Percentiles rank a stretch among this genome's conserved stretches.
phyloP scores from a whole-genome alignment of 2,797 vertebrate genomes.

The Crenichthys baileyi region DNA sequence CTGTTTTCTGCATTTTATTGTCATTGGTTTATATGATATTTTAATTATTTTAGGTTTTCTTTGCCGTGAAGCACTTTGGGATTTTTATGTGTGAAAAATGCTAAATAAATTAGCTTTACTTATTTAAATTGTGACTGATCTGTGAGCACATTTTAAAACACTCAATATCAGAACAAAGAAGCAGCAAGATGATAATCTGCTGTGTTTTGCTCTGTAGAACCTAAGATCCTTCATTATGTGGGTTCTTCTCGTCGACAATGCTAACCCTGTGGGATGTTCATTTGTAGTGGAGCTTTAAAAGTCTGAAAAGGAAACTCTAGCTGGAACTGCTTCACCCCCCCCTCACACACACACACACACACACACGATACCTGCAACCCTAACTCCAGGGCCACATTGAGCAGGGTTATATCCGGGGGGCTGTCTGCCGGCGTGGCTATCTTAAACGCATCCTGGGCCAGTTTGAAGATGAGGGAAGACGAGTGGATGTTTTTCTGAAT shows the following conservation, averaged over 20 bases:
- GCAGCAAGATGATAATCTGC: conserved; percentile 31
- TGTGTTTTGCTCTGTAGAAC: conserved; percentile 31
- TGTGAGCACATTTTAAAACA: conserved; percentile 27
- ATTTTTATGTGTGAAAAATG: not conserved
- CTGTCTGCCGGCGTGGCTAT: conserved; percentile 94
- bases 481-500: conserved; percentile 99
- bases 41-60: not conserved
- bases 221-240: conserved; percentile 55
- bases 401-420: conserved; percentile 92
- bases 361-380: conserved; percentile 89
- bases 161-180: conserved; percentile 5
- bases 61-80: no score
- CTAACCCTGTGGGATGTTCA: conserved; percentile 56
- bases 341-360: not conserved
- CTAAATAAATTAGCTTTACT: not conserved
- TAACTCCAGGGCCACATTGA: conserved; percentile 95
- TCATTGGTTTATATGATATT: no score
- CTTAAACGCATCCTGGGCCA: conserved; percentile 98
- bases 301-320: conserved; percentile 12
- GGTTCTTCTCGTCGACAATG: conserved; percentile 51
- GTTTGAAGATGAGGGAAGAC: conserved; percentile 97
- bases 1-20: not conserved
- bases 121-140: conserved; percentile 24
- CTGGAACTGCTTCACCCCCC: not conserved
- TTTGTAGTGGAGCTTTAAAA: conserved; percentile 49